Conservation (phyloP, 1,140 invertebrate species). For the roundworm (Caenorhabditis elegans) region WBcel235 BX284606.5:14560501-14561000, state of each 20-base stretch:
- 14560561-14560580: neutral
- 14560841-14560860: constrained; percentile 54
- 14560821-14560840: constrained; percentile 62
- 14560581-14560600: too few relatives aligned
- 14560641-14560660: neutral
- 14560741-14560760: constrained; percentile 62
- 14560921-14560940: constrained; percentile 56
- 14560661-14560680: constrained; percentile 36
- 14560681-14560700: constrained; percentile 37
- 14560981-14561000: constrained; percentile 23
- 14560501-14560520: neutral
- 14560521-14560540: constrained; percentile 12
- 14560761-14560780: constrained; percentile 57
- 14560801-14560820: constrained; percentile 49
- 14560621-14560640: too few relatives aligned
- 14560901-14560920: constrained; percentile 56
- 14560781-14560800: constrained; percentile 46
- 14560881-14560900: constrained; percentile 58
- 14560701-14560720: constrained; percentile 23
- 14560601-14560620: neutral
- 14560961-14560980: constrained; percentile 14
- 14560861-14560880: constrained; percentile 37
- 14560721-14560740: constrained; percentile 53
- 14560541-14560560: neutral
- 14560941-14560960: neutral